Conservation (phyloP, 2,888 invertebrate species). For the Andrena haemorrhoa region DNA sequence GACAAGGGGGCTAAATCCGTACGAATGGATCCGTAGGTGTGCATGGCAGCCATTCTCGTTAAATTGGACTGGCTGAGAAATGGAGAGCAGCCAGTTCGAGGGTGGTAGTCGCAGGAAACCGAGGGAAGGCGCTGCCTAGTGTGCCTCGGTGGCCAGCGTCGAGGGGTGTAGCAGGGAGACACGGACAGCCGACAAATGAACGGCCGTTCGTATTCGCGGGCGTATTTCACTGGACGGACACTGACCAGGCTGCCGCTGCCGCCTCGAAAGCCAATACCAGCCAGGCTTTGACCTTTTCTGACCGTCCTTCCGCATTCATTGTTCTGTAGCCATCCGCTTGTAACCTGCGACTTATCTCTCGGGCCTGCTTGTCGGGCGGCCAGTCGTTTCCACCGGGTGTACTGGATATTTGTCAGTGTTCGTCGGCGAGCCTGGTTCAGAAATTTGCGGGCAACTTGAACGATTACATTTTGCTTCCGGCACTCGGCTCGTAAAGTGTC, state of each 20-base stretch:
- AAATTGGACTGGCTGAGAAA: constrained; percentile 82
- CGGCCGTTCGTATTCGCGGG: constrained; percentile 78
- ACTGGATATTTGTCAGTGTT: constrained; percentile 33
- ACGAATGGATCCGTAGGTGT: constrained; percentile 71
- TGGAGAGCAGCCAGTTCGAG: constrained; percentile 65
- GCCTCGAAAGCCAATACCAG: constrained; percentile 67
- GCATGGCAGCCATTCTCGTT: constrained; percentile 75
- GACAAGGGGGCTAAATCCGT: constrained; percentile 70
- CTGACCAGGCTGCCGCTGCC: constrained; percentile 68
- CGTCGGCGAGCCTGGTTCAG: background rate
- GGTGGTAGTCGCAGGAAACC: constrained; percentile 23
- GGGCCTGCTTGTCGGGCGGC: constrained; percentile 13
- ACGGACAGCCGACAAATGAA: constrained; percentile 81
- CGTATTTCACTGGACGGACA: constrained; percentile 79
- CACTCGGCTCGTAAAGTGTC: background rate
- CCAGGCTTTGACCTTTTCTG: constrained; percentile 62
- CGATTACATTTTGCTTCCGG: constrained; percentile 3
- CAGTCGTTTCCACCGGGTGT: constrained; percentile 31
- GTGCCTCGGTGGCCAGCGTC: constrained; percentile 28
- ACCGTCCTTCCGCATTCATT: constrained; percentile 67
- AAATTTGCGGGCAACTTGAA: constrained; percentile 32
- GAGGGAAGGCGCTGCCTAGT: constrained; percentile 48
- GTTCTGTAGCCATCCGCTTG: constrained; percentile 58
- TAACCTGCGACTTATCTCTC: constrained; percentile 58
- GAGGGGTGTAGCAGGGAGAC: constrained; percentile 56